These are phyloP conservation scores for Microtus richardsoni DNA, from an alignment of 2,113 vertebrate genomes.

Conservation along the genomic window DNA sequence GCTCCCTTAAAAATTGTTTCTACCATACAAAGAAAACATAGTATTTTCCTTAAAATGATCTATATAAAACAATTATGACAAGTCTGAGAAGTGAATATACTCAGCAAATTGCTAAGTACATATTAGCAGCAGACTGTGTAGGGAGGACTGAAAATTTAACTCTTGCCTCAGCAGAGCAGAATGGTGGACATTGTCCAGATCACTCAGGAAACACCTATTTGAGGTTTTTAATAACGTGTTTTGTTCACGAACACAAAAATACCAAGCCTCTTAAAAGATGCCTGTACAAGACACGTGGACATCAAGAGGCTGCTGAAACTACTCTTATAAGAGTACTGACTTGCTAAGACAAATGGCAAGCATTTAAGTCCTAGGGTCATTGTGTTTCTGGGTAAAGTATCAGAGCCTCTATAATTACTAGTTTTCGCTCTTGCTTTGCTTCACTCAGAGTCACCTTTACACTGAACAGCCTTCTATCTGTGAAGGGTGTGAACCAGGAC, in stretches of 20 bases:
- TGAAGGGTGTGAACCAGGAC: background rate
- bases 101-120: slow-evolving; percentile 32
- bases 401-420: background rate
- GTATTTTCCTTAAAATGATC: slow-evolving; percentile 25
- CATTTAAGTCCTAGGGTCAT: background rate
- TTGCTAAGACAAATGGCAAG: background rate
- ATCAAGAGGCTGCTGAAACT: background rate
- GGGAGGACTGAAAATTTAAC: background rate
- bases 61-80: slow-evolving; percentile 23
- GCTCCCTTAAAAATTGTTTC: slow-evolving; percentile 21
- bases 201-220: background rate
- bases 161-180: background rate
- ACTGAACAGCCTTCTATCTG: background rate
- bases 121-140: background rate
- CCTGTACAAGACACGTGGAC: background rate
- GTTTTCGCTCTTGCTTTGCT: background rate
- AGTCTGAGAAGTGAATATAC: slow-evolving; percentile 34
- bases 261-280: slow-evolving; percentile 15
- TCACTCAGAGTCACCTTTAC: slow-evolving; percentile 5
- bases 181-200: background rate
- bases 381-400: background rate
- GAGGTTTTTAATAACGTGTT: background rate
- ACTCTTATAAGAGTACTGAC: background rate
- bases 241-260: slow-evolving; percentile 11
- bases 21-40: background rate